Base-by-base conservation (phyloP, 2,113 vertebrate genomes). In the Marmota flaviventris region DNA sequence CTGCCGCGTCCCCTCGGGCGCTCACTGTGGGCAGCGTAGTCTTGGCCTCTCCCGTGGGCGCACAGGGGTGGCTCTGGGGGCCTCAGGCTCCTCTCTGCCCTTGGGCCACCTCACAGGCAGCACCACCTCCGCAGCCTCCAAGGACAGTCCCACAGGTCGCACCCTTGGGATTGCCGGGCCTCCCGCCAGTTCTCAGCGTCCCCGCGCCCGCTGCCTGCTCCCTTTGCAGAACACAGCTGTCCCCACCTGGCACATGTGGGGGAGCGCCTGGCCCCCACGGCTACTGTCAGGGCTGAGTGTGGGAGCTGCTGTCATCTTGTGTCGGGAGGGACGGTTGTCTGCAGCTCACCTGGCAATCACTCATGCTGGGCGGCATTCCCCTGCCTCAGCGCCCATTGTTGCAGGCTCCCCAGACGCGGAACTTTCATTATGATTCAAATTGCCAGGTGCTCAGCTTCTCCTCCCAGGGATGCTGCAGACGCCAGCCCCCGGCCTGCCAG, bases 351-450 rank as follows among this genome's bases (percentile, higher is more conserved):
- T 77, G 78, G 77, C 73, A 25, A 0, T 45, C 24, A 91, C 86
- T 24, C 89, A 1, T 22, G 69, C 77, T 65, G 20, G 6, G 0
- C 20, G 58, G 45, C 45, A 53, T 29, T 63, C 32, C 42, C 61
- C 81, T 14, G 89, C 85, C 34, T 81, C 72, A 32, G 12, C 10
- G 48, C 4, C 14, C 13, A 16, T 13, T 17, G 51, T 53, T 53
- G 51, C 51, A 53, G 1, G 3, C n/a, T 39, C 29, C 11, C 9
- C 16, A 4, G n/a, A 4, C 0, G n/a, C 69, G 61, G 81, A 87
- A 37, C 25, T 5, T 13, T 8, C 77, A 34, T 93, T 95, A 67
- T 94, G 75, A 96, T 96, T 85, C 95, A 97, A 83, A 96, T 95
- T n/a, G 27, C 97, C 94, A 93, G 94, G 91, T 94, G 97, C 77